phyloP scores from a whole-genome alignment of 2,888 invertebrate genomes.

The Netelia virgata region DNA sequence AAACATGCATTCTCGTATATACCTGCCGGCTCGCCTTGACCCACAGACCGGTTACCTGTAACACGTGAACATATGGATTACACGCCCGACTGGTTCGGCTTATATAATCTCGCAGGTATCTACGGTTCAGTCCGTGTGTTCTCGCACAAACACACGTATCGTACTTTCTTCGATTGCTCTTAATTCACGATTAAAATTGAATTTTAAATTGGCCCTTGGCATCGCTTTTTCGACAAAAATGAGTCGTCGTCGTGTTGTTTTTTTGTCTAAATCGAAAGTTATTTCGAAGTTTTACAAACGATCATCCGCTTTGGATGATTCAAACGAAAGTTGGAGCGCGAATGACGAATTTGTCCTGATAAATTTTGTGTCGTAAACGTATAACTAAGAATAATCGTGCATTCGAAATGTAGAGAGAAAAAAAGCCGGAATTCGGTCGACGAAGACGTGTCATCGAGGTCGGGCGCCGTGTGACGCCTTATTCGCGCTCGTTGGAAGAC shows the following conservation, averaged over 20 bases:
- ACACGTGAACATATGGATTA: constrained; percentile 74
- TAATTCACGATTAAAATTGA: not conserved
- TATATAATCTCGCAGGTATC: constrained; percentile 64
- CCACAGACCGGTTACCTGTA: constrained; percentile 77
- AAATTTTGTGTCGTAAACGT: not conserved
- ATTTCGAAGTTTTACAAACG: not conserved
- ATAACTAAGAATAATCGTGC: constrained; percentile 1
- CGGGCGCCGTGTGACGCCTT: constrained; percentile 42
- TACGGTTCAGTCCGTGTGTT: constrained; percentile 10
- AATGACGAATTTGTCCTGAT: constrained; percentile 45
- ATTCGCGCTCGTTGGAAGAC: constrained; percentile 44
- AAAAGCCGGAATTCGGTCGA: constrained; percentile 60
- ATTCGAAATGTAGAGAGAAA: constrained; percentile 27
- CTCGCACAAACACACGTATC: constrained; percentile 15
- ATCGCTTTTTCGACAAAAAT: too few species aligned
- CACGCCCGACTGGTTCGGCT: constrained; percentile 69
- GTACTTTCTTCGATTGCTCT: constrained; percentile 28
- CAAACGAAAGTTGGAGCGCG: constrained; percentile 29
- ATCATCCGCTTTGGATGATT: not conserved
- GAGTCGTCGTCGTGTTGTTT: not conserved
- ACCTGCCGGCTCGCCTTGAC: constrained; percentile 80
- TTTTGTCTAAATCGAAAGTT: not conserved
- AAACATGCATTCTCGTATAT: constrained; percentile 47
- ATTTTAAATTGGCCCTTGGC: not conserved
- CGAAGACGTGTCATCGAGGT: constrained; percentile 57